Evolutionary conservation across 2,888 invertebrate species (phyloP), one percentile per base, ranked within the genome.

Genomic region (Uropetala carovei): DNA sequence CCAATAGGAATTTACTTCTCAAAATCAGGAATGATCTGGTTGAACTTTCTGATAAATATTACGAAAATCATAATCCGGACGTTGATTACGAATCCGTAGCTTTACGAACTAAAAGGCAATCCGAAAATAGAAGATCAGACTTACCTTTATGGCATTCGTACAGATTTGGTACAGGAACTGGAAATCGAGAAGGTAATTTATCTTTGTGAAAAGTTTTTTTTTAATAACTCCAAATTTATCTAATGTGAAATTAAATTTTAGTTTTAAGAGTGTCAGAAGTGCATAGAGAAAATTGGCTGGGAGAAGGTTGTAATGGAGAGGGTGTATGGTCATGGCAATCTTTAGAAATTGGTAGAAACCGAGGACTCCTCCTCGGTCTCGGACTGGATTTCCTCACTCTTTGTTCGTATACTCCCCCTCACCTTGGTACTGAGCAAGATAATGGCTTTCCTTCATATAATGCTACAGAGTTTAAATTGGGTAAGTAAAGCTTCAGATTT

Each of bases 131-230:
- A 56, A 18, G 9, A 43, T 18, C 16, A 64, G 22, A 22, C 16
- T 60, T 43, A 43, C 30, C 60, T n/a, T 64, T 68, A 10, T 89
- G 89, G 89, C 64, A 89, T 59, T 89, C 89, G 9, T 89, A 89
- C 27, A 64, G 89, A 0, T 89, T 89, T 89, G 89, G 89, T 13
- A 89, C 89, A 30, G 89, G 89, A 64, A 89, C 89, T 18, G 89
- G 89, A 64, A 89, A 89, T 68, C 60, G 89, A 56, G 89, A 89
- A 13, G 89, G 89, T 89, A 68, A 68, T 83, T 83, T n/a, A 57
- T 68, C 0, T 43, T 89, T 68, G 18, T 16, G n/a, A 43, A 11
- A 27, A 9, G 30, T 16, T 30, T 27, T 27, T 89, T 57, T 89
- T 30, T 16, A 56, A 10, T 64, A 1, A 18, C 16, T 11, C 8